phyloP scores from a whole-genome alignment of 2,113 vertebrate genomes.

The Corythornis madagascariensis region DNA sequence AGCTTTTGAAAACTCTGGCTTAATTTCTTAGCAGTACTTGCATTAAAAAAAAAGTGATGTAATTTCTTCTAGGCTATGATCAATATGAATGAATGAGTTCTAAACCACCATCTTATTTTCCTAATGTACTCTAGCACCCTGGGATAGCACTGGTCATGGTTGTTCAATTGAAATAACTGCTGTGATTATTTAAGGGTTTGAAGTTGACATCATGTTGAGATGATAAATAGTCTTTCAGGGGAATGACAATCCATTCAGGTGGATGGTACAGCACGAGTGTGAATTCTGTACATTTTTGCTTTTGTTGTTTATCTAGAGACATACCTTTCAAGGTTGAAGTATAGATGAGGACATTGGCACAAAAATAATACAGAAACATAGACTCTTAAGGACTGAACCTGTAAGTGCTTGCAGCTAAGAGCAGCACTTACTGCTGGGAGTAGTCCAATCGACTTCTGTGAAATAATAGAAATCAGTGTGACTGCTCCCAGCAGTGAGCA shows the following conservation, averaged over 20 bases:
- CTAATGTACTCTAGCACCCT: not conserved
- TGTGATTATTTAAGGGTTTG: not conserved
- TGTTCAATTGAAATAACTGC: not conserved
- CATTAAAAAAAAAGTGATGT: not conserved
- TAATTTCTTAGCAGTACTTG: not conserved
- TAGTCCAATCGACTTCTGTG: not conserved
- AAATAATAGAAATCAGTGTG: not conserved
- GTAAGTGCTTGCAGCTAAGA: not conserved
- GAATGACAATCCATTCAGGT: not conserved
- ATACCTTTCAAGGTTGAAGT: not conserved
- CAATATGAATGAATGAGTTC: not conserved
- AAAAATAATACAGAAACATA: not conserved
- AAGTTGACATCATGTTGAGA: not conserved
- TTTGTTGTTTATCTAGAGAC: not conserved
- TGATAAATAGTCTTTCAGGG: not conserved
- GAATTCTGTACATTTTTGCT: not conserved
- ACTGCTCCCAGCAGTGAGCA: not conserved
- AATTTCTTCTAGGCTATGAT: not conserved
- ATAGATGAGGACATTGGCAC: not conserved
- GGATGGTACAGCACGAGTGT: not conserved
- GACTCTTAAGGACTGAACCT: not conserved
- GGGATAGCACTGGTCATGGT: not conserved
- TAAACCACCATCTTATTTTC: not conserved
- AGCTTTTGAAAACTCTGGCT: not conserved
- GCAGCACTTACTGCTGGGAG: not conserved